phyloP scores from a whole-genome alignment of 2,888 invertebrate species.

The Idaea aversata region DNA sequence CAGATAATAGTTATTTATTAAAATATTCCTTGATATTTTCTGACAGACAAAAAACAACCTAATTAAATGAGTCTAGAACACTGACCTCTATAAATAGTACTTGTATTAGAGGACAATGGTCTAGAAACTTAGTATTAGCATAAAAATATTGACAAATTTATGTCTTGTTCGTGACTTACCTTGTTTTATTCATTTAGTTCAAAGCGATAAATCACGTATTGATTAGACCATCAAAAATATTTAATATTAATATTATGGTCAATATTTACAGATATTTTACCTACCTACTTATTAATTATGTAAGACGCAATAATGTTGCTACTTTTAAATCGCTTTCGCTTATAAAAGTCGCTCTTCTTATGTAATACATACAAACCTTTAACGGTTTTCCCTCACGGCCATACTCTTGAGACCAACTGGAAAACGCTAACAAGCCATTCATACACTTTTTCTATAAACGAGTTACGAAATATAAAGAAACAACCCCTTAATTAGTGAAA shows the following conservation, averaged over 20 bases:
- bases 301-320: not conserved
- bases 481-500: slow-evolving; percentile 54
- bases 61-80: not conserved
- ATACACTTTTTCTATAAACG: slow-evolving; percentile 61
- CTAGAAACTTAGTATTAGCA: not conserved
- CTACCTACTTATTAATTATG: not conserved
- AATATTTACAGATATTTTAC: not conserved
- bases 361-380: slow-evolving; percentile 26
- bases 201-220: not conserved
- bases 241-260: not conserved
- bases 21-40: not conserved
- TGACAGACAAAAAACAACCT: not conserved
- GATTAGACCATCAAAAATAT: not conserved
- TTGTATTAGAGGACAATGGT: too few relatives aligned
- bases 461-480: slow-evolving; percentile 57
- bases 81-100: too few relatives aligned
- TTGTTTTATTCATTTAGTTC: not conserved
- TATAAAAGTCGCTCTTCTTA: slow-evolving; percentile 30
- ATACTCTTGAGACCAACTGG: slow-evolving; percentile 56
- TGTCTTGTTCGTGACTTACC: not conserved
- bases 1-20: too few relatives aligned
- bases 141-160: not conserved
- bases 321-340: not conserved
- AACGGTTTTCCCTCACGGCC: slow-evolving; percentile 51
- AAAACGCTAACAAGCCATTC: slow-evolving; percentile 72